Percentiles rank a stretch among this genome's conserved stretches.
Conservation (phyloP, 2,888 invertebrate genomes). For the Polydrusus pterygomalis region DNA sequence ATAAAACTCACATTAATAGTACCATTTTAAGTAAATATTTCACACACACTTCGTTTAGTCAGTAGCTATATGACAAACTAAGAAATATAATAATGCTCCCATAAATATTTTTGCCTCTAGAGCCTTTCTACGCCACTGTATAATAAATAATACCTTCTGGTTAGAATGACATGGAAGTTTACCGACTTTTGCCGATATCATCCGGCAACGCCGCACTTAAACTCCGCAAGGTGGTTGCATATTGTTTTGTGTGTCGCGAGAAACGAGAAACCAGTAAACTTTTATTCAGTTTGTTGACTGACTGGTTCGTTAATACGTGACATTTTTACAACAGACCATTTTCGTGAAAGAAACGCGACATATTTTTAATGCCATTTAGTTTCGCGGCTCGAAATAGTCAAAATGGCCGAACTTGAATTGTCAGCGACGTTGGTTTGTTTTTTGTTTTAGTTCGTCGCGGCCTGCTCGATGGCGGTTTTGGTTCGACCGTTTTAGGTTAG, state of each 20-base stretch:
- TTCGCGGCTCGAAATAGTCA: constrained; percentile 21
- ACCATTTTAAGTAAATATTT: no score
- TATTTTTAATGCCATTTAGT: constrained; percentile 24
- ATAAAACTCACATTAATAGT: no score
- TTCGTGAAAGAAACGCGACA: constrained; percentile 28
- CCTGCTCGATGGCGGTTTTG: constrained; percentile 32
- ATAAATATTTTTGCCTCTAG: no score
- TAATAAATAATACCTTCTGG: no score
- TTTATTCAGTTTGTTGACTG: constrained; percentile 42
- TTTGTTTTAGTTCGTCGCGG: constrained; percentile 32
- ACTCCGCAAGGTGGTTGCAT: constrained; percentile 52
- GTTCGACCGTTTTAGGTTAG: constrained; percentile 40
- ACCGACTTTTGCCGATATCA: constrained; percentile 7
- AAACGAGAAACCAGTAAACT: constrained; percentile 39
- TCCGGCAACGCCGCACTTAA: constrained; percentile 34
- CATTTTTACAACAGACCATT: constrained; percentile 21
- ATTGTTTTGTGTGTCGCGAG: constrained; percentile 47
- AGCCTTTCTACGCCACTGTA: no score
- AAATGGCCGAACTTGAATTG: constrained; percentile 29
- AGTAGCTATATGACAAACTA: no score
- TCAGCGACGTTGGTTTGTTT: constrained; percentile 22
- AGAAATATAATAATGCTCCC: no score
- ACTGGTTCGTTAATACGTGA: constrained; percentile 39
- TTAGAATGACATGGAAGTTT: background rate
- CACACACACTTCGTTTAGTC: no score